Evolutionary conservation across 2,888 invertebrate species (phyloP).

Genomic region (Diarsia rubi): DNA sequence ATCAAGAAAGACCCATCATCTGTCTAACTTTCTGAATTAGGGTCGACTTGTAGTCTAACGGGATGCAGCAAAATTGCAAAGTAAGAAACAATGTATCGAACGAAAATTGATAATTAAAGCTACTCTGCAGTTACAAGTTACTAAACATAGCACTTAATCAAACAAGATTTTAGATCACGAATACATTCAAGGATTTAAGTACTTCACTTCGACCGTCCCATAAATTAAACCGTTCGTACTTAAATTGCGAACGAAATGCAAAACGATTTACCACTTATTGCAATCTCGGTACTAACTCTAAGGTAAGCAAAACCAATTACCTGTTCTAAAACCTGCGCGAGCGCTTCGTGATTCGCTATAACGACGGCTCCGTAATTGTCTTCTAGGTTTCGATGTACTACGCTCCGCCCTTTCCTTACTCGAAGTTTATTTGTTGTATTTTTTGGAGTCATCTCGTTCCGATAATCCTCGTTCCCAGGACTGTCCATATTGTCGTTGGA

Average conservation of each 20-base stretch:
- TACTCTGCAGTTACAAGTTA: background rate
- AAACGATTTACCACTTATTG: conserved; percentile 46
- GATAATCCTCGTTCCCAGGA: conserved; percentile 84
- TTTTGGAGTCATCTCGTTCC: conserved; percentile 85
- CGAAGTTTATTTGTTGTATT: conserved; percentile 92
- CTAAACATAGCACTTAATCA: conserved; percentile 15
- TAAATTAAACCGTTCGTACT: conserved; percentile 35
- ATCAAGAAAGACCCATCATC: background rate
- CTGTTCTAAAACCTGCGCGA: conserved; percentile 97
- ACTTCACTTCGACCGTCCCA: conserved; percentile 7
- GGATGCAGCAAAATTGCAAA: background rate
- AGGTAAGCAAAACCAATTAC: conserved; percentile 87
- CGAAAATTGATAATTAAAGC: background rate
- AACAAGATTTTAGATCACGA: conserved; percentile 45
- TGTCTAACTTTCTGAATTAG: background rate
- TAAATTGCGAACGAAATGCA: conserved; percentile 47
- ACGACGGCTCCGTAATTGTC: conserved; percentile 97
- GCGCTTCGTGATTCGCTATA: conserved; percentile 97
- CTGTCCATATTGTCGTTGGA: conserved; percentile 91
- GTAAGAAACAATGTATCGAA: background rate
- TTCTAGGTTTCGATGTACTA: conserved; percentile 96
- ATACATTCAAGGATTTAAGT: conserved; percentile 48
- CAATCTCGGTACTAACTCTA: conserved; percentile 48
- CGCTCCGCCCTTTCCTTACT: conserved; percentile 95
- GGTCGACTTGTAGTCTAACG: background rate